Conservation (phyloP, 2,113 vertebrate species). For the Planiliza haematocheilus region DNA sequence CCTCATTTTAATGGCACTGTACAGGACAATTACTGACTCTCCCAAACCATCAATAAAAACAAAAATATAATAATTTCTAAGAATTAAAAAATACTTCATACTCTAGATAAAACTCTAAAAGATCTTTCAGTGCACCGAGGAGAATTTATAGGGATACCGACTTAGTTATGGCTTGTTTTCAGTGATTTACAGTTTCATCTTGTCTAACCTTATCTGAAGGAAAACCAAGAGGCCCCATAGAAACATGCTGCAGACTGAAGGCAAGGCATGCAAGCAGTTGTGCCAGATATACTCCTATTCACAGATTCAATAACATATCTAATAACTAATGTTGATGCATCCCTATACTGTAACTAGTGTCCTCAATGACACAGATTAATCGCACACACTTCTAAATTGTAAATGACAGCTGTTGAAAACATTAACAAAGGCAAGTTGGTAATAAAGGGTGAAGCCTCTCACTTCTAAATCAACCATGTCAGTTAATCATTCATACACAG, state of each 20-base stretch:
- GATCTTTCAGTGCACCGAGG: not conserved
- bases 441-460: no score
- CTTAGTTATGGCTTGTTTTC: not conserved
- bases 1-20: constrained; percentile 26
- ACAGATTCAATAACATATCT: not conserved
- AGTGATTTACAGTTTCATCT: not conserved
- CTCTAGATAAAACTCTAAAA: not conserved
- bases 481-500: not conserved
- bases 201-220: not conserved
- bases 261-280: not conserved
- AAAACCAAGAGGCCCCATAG: not conserved
- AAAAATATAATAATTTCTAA: constrained; percentile 30
- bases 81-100: constrained; percentile 1
- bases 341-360: no score
- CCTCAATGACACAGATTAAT: no score
- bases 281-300: not conserved
- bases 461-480: not conserved
- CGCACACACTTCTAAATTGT: no score
- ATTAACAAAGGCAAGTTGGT: no score
- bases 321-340: not conserved
- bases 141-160: not conserved
- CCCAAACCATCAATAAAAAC: constrained; percentile 32
- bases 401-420: no score
- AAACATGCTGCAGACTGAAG: not conserved
- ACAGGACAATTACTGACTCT: constrained; percentile 27